phyloP scores from a whole-genome alignment of 2,797 vertebrate genomes.

The Poeciliopsis infans region DNA sequence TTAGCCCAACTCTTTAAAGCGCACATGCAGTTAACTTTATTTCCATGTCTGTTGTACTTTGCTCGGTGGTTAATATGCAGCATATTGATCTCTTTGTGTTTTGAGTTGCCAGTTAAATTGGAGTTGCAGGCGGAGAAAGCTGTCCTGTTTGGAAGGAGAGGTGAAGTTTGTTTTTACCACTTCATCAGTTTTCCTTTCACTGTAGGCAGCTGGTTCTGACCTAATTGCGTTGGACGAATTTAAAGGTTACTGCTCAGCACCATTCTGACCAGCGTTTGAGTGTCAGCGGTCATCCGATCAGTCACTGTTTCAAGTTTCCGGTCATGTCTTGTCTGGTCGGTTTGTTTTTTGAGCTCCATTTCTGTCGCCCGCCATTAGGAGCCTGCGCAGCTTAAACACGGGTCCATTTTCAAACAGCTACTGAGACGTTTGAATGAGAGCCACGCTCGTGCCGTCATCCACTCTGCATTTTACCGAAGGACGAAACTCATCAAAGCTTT shows the following conservation, averaged over 20 bases:
- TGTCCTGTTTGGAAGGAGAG: background rate
- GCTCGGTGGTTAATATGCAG: background rate
- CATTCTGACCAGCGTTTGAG: background rate
- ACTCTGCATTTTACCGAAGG: background rate
- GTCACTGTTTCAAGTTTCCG: background rate
- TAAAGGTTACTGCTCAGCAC: background rate
- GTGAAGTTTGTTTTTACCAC: background rate
- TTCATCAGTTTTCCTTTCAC: background rate
- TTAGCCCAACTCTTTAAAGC: background rate
- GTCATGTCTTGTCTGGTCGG: background rate
- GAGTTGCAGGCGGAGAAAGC: background rate
- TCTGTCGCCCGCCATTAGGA: background rate
- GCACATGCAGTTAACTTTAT: background rate
- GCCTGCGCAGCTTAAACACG: too few species aligned
- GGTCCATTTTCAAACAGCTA: background rate
- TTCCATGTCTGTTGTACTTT: background rate
- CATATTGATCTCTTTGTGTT: background rate
- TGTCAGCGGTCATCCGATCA: background rate
- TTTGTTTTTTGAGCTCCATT: background rate
- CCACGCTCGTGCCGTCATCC: background rate
- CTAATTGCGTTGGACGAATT: background rate
- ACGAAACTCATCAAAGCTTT: background rate
- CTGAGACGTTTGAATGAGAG: background rate
- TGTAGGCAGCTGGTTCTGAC: background rate
- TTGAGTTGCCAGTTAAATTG: background rate